These are phyloP conservation scores for Phlogophora meticulosa DNA, from an alignment of 2,888 invertebrate species.

Conservation along the genomic window DNA sequence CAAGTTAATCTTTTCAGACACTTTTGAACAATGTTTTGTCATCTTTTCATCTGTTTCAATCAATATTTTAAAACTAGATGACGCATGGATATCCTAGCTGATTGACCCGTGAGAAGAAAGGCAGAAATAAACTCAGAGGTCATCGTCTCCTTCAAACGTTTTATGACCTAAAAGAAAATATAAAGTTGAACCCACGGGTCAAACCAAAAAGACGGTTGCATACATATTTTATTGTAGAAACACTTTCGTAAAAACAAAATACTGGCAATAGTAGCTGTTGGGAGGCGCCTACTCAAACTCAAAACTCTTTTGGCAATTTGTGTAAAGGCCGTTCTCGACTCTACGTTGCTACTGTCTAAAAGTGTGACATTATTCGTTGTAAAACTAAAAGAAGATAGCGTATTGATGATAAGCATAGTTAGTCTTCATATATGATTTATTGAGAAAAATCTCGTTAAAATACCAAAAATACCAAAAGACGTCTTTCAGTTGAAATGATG, in stretches of 20 bases:
- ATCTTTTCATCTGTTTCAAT: too few species aligned
- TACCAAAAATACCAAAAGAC: conserved; percentile 4
- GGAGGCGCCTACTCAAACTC: background rate
- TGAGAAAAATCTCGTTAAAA: background rate
- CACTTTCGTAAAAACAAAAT: background rate
- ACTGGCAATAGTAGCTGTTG: conserved; percentile 10
- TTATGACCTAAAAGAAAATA: background rate
- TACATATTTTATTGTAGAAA: background rate
- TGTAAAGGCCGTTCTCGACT: background rate
- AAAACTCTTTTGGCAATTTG: background rate
- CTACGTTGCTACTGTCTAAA: background rate
- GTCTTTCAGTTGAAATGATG: too few species aligned
- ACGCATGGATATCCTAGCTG: too few species aligned
- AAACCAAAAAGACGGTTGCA: background rate
- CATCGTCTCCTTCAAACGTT: too few species aligned
- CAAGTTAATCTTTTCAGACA: too few species aligned
- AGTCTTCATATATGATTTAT: too few species aligned
- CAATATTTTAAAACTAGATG: too few species aligned
- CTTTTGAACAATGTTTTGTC: too few species aligned
- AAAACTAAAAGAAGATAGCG: background rate
- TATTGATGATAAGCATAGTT: too few species aligned
- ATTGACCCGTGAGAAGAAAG: too few species aligned
- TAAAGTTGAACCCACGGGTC: background rate
- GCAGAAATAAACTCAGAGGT: too few species aligned
- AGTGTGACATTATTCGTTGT: background rate